phyloP scores from a whole-genome alignment of 2,888 invertebrate genomes.

The Orthonevra nobilis region DNA sequence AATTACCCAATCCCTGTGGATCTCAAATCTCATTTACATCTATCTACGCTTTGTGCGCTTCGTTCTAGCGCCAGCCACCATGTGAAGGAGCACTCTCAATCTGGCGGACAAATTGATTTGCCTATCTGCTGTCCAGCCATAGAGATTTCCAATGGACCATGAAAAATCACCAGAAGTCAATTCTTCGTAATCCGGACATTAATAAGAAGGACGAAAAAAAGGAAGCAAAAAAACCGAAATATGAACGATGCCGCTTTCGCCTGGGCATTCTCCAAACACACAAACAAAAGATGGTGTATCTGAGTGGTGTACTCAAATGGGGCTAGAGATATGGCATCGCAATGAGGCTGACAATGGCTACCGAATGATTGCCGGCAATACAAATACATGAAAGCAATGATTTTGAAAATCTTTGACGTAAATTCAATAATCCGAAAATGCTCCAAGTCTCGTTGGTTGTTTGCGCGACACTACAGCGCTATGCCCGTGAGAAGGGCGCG shows the following conservation, averaged over 20 bases:
- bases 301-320: slow-evolving; percentile 17
- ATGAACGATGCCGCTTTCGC: slow-evolving; percentile 11
- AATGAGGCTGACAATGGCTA: slow-evolving; percentile 16
- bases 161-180: slow-evolving; percentile 70
- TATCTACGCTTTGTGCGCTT: slow-evolving; percentile 45
- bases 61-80: too few relatives aligned
- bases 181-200: slow-evolving; percentile 68
- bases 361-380: slow-evolving; percentile 57
- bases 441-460: slow-evolving; percentile 35
- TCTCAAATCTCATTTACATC: slow-evolving; percentile 63
- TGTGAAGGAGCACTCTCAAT: slow-evolving; percentile 44
- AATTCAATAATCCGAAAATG: slow-evolving; percentile 67
- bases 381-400: slow-evolving; percentile 67
- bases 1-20: slow-evolving; percentile 62
- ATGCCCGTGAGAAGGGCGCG: slow-evolving; percentile 3
- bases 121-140: slow-evolving; percentile 55
- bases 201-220: slow-evolving; percentile 52
- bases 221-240: neutral
- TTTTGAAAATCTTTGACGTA: slow-evolving; percentile 70
- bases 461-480: slow-evolving; percentile 19
- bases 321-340: neutral
- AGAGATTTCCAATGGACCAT: slow-evolving; percentile 68
- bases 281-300: neutral
- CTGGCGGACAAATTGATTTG: slow-evolving; percentile 69
- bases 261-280: neutral